Conservation (phyloP, 1,140 invertebrate genomes). For the Heliothis subflexa region DNA sequence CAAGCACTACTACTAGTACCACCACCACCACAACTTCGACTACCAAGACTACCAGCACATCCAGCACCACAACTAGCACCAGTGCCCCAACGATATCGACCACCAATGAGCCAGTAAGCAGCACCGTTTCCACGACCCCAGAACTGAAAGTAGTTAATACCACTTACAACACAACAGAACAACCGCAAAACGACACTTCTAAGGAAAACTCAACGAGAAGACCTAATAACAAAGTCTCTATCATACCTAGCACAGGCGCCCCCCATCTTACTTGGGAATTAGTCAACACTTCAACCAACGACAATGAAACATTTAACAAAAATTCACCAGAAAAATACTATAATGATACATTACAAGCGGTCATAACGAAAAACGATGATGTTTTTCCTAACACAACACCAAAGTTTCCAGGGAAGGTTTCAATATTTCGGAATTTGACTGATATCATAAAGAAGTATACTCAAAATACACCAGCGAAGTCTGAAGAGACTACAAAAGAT, state of each 20-base stretch:
- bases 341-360: constrained; percentile 85
- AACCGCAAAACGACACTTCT: constrained; percentile 59
- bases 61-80: constrained; percentile 13
- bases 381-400: constrained; percentile 81
- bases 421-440: constrained; percentile 78
- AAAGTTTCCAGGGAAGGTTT: constrained; percentile 79
- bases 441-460: constrained; percentile 79
- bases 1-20: constrained; percentile 51
- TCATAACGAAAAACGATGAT: constrained; percentile 84
- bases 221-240: constrained; percentile 82
- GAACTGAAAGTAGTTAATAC: constrained; percentile 47
- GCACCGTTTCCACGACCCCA: constrained; percentile 23
- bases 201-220: constrained; percentile 76
- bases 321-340: constrained; percentile 80
- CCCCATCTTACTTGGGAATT: constrained; percentile 84
- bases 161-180: constrained; percentile 39
- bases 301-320: constrained; percentile 75
- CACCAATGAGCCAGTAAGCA: neutral
- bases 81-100: constrained; percentile 24
- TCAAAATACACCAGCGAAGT: constrained; percentile 62
- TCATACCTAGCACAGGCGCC: constrained; percentile 74
- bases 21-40: constrained; percentile 50
- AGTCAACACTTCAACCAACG: constrained; percentile 81
- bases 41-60: constrained; percentile 43
- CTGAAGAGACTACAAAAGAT: constrained; percentile 49